Percentiles rank a stretch among this genome's conserved stretches.
phyloP scores from a whole-genome alignment of 1,140 invertebrate species.

The Neelides sp. region DNA sequence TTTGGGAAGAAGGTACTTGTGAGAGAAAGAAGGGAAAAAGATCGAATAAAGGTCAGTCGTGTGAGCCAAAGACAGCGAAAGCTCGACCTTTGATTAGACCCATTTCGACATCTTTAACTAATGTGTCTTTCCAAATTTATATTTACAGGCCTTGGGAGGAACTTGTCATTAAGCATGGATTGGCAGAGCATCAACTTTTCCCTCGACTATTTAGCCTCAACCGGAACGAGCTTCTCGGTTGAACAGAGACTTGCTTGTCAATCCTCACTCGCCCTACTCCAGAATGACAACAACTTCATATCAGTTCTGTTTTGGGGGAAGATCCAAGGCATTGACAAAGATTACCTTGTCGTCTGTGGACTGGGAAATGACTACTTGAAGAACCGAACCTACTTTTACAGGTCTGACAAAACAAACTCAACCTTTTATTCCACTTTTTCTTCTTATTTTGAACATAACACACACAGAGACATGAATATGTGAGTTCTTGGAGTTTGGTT shows the following conservation, averaged over 20 bases:
- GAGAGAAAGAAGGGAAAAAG: no score
- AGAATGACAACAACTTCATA: slow-evolving; percentile 60
- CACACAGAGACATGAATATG: no score
- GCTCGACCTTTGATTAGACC: no score
- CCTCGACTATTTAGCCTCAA: slow-evolving; percentile 38
- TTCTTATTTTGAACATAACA: no score
- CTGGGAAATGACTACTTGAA: slow-evolving; percentile 50
- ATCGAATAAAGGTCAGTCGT: no score
- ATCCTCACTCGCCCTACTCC: slow-evolving; percentile 53
- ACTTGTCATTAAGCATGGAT: slow-evolving; percentile 30
- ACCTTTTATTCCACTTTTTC: no score
- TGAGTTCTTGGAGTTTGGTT: no score
- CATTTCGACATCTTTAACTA: no score
- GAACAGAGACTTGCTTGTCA: slow-evolving; percentile 52
- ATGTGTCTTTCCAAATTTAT: no score
- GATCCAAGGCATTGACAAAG: slow-evolving; percentile 49
- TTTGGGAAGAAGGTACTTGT: no score
- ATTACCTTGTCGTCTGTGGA: slow-evolving; percentile 62
- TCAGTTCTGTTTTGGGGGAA: slow-evolving; percentile 61
- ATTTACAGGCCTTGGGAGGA: no score
- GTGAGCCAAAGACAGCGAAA: no score
- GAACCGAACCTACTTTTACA: slow-evolving; percentile 54
- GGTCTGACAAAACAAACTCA: slow-evolving; percentile 33
- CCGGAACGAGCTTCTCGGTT: slow-evolving; percentile 47
- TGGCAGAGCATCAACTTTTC: slow-evolving; percentile 16